Conservation (phyloP, 1,140 invertebrate genomes). For the Zaprionus ornatus region DNA sequence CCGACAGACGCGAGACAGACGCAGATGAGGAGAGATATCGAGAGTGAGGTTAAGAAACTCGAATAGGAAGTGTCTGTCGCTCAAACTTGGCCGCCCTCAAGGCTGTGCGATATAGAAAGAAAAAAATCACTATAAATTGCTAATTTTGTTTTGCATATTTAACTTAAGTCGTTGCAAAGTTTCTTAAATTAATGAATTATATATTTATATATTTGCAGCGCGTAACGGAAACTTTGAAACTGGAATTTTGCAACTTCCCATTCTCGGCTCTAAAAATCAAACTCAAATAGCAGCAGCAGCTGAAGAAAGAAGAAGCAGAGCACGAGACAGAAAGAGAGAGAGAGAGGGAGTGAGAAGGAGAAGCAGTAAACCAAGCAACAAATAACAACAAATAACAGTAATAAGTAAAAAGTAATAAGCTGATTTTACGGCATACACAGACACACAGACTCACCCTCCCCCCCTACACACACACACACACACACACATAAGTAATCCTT, state of each 20-base stretch:
- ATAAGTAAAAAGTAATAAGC: constrained; percentile 21
- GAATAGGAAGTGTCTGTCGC: constrained; percentile 37
- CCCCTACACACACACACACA: constrained; percentile 33
- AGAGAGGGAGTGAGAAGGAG: constrained; percentile 4
- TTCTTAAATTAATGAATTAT: not conserved
- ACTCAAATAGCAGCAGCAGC: not conserved
- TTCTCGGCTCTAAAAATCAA: not conserved
- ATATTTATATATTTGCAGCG: constrained; percentile 32
- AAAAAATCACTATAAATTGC: not conserved
- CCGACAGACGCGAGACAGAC: not conserved
- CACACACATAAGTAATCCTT: constrained; percentile 68
- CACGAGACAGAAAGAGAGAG: not conserved
- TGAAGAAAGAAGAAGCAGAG: not conserved
- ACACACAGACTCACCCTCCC: constrained; percentile 15
- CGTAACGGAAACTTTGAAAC: constrained; percentile 2
- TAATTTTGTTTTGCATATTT: constrained; percentile 20
- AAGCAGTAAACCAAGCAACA: not conserved
- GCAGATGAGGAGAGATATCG: not conserved
- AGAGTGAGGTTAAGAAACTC: constrained; percentile 42
- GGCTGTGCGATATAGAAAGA: constrained; percentile 5
- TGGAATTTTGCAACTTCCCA: constrained; percentile 1
- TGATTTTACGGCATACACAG: constrained; percentile 49
- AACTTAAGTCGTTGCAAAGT: not conserved
- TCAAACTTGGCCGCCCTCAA: constrained; percentile 31
- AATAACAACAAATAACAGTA: constrained; percentile 3